phyloP scores from a whole-genome alignment of 2,888 invertebrate genomes.

The Cheiracanthium punctorium region DNA sequence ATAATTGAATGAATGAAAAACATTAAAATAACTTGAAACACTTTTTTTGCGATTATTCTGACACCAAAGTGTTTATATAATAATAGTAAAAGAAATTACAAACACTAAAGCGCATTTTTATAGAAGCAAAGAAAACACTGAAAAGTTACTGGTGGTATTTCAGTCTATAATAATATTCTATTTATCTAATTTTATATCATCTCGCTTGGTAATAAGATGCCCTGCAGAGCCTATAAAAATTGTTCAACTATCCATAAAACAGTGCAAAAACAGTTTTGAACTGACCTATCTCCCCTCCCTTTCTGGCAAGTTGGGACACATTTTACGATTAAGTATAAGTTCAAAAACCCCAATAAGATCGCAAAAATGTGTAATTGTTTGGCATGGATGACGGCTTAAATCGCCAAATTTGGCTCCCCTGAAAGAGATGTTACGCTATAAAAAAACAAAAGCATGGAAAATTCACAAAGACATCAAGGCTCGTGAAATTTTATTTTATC shows the following conservation, averaged over 20 bases:
- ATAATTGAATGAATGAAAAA: too few relatives aligned
- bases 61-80: too few relatives aligned
- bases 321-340: conserved; percentile 5
- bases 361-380: conserved; percentile 13
- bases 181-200: conserved; percentile 47
- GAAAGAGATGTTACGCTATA: not conserved
- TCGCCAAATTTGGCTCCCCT: not conserved
- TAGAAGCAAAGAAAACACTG: not conserved
- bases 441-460: conserved; percentile 1
- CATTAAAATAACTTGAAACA: too few relatives aligned
- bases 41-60: too few relatives aligned
- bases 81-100: not conserved
- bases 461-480: conserved; percentile 1
- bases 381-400: not conserved
- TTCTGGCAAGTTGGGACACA: not conserved
- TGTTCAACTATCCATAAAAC: not conserved
- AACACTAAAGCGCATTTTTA: not conserved
- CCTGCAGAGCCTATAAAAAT: not conserved
- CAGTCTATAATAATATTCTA: conserved; percentile 23
- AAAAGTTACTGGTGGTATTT: not conserved
- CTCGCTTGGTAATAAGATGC: conserved; percentile 29
- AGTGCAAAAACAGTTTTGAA: conserved; percentile 3
- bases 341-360: conserved; percentile 1
- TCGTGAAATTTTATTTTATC: conserved; percentile 4
- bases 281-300: not conserved